Percentiles rank a stretch among this genome's conserved stretches.
Evolutionary conservation across 1,140 invertebrate species (phyloP).

Genomic region (Condylostylus longicornis): DNA sequence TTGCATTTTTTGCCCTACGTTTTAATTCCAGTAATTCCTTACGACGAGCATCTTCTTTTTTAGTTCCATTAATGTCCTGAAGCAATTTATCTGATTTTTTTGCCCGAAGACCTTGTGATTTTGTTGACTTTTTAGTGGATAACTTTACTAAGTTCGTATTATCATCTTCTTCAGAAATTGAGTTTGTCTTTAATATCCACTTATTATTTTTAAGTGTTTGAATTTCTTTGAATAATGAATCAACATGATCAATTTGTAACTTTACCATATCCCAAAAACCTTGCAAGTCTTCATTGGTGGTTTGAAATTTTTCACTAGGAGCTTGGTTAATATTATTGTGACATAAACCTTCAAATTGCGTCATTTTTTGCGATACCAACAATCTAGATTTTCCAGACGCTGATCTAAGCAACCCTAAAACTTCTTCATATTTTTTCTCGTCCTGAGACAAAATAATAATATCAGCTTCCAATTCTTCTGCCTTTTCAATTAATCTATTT

Average conservation of each 20-base stretch:
- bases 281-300: slow-evolving; percentile 71
- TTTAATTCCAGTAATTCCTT: slow-evolving; percentile 59
- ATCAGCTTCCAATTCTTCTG: slow-evolving; percentile 44
- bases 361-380: slow-evolving; percentile 80
- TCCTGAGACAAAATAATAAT: too few species aligned
- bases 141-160: background rate
- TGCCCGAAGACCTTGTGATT: too few species aligned
- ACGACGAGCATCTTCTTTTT: slow-evolving; percentile 55
- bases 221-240: slow-evolving; percentile 64
- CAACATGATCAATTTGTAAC: slow-evolving; percentile 69
- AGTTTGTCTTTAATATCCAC: slow-evolving; percentile 37
- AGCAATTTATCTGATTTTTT: too few species aligned
- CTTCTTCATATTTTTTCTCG: slow-evolving; percentile 65
- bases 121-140: background rate
- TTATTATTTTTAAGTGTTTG: slow-evolving; percentile 49
- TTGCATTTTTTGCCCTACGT: slow-evolving; percentile 35
- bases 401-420: slow-evolving; percentile 65
- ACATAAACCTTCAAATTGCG: slow-evolving; percentile 72
- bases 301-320: slow-evolving; percentile 67
- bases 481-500: slow-evolving; percentile 46
- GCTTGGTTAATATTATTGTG: slow-evolving; percentile 48
- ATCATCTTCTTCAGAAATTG: background rate
- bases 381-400: slow-evolving; percentile 83
- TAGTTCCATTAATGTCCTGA: too few species aligned
- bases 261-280: slow-evolving; percentile 97